A percentile compares a stretch with the other conserved stretches of the same genome.
These are phyloP conservation scores for Tragelaphus eurycerus DNA, from an alignment of 2,797 vertebrate genomes.

Conservation along the genomic window DNA sequence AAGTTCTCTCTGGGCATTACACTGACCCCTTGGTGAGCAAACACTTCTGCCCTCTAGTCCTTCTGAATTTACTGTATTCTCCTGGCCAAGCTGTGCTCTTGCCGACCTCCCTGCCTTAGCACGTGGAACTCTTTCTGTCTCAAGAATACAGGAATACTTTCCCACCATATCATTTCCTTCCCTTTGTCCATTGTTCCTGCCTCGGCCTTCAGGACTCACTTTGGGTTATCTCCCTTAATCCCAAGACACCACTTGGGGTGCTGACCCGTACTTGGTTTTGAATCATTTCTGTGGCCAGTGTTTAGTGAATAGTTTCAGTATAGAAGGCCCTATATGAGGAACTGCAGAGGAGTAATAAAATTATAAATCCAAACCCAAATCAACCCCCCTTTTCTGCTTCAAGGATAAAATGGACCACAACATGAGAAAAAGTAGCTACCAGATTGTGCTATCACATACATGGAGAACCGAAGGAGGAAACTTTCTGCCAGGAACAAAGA, in stretches of 20 bases:
- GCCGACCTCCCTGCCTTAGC: not conserved
- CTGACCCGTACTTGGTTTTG: not conserved
- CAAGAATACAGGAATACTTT: not conserved
- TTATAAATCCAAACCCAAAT: not conserved
- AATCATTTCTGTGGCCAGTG: not conserved
- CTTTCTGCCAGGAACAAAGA: not conserved
- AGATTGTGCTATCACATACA: not conserved
- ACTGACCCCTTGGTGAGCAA: not conserved
- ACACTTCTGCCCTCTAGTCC: not conserved
- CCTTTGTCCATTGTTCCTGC: not conserved
- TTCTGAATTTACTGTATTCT: not conserved
- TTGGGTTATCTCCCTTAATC: not conserved
- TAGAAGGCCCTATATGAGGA: not conserved
- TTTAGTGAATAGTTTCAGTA: not conserved
- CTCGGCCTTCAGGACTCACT: not conserved
- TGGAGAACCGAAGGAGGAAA: not conserved
- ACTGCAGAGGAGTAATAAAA: not conserved
- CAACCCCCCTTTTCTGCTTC: not conserved
- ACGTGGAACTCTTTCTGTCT: not conserved
- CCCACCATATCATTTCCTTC: not conserved
- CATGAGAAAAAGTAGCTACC: not conserved
- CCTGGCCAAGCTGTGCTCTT: not conserved
- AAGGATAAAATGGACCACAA: not conserved
- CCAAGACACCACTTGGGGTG: not conserved
- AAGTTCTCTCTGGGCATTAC: not conserved